These are phyloP conservation scores for Huso huso DNA, from an alignment of 2,797 vertebrate species.

Conservation along the genomic window DNA sequence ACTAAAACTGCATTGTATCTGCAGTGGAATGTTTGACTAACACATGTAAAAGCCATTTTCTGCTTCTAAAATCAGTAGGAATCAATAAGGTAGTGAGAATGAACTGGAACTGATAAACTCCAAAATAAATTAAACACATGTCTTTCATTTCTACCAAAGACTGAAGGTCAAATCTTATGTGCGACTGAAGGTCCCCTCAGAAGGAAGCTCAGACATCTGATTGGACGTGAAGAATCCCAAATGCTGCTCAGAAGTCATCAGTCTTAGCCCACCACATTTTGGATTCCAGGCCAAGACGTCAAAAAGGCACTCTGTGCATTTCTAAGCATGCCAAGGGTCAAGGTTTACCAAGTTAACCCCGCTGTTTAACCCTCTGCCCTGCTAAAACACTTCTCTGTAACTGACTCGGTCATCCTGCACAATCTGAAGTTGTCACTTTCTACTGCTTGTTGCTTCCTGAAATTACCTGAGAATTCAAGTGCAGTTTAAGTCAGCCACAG, in stretches of 20 bases:
- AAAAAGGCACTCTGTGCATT: slow-evolving; percentile 61
- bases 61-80: background rate
- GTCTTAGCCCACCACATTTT: slow-evolving; percentile 57
- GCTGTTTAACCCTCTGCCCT: slow-evolving; percentile 64
- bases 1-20: background rate
- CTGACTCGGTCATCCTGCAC: slow-evolving; percentile 20
- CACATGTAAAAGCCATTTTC: background rate
- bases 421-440: background rate
- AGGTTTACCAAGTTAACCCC: slow-evolving; percentile 55
- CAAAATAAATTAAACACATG: background rate
- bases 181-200: slow-evolving; percentile 27
- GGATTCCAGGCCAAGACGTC: slow-evolving; percentile 73
- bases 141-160: slow-evolving; percentile 14
- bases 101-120: background rate
- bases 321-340: slow-evolving; percentile 41
- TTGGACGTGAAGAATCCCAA: slow-evolving; percentile 32
- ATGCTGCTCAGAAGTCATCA: slow-evolving; percentile 55
- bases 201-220: slow-evolving; percentile 29
- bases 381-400: slow-evolving; percentile 14
- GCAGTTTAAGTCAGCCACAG: slow-evolving; percentile 10
- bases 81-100: slow-evolving; percentile 12
- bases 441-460: background rate
- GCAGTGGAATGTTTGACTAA: background rate
- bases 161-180: slow-evolving; percentile 27
- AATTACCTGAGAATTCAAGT: slow-evolving; percentile 34